Conservation (phyloP, 2,113 vertebrate species). For the Ptilorrhoa leucosticta region DNA sequence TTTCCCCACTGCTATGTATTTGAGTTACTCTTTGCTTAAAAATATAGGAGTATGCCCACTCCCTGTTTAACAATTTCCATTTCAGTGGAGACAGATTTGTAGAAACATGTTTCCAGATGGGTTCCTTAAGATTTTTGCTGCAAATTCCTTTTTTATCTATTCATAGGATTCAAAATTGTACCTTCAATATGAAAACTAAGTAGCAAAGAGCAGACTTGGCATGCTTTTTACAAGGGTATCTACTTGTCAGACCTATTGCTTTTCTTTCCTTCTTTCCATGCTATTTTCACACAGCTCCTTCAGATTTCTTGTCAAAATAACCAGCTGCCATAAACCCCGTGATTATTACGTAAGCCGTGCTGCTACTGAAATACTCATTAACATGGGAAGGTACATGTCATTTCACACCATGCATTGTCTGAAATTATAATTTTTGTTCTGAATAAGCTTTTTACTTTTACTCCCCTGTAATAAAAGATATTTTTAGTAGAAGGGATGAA, state of each 20-base stretch:
- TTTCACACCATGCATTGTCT: conserved; percentile 55
- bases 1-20: background rate
- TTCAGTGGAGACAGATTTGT: background rate
- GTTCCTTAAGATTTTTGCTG: background rate
- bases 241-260: conserved; percentile 29
- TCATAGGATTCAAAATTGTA: background rate
- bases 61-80: background rate
- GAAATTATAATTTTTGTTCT: conserved; percentile 55
- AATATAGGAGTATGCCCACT: background rate
- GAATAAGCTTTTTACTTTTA: conserved; percentile 48
- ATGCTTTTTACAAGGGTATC: background rate
- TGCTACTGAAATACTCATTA: conserved; percentile 62
- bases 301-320: conserved; percentile 56
- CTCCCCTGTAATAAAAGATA: conserved; percentile 53
- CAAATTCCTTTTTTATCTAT: background rate
- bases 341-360: conserved; percentile 41
- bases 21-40: background rate
- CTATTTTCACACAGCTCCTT: conserved; percentile 47
- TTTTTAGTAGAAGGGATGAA: conserved; percentile 55
- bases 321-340: conserved; percentile 51
- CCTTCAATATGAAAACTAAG: background rate
- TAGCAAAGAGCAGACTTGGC: background rate
- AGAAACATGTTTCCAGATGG: background rate
- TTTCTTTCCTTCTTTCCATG: conserved; percentile 23
- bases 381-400: conserved; percentile 57